Conservation (phyloP, 2,113 vertebrate genomes). For the Phrynocephalus versicolor region DNA sequence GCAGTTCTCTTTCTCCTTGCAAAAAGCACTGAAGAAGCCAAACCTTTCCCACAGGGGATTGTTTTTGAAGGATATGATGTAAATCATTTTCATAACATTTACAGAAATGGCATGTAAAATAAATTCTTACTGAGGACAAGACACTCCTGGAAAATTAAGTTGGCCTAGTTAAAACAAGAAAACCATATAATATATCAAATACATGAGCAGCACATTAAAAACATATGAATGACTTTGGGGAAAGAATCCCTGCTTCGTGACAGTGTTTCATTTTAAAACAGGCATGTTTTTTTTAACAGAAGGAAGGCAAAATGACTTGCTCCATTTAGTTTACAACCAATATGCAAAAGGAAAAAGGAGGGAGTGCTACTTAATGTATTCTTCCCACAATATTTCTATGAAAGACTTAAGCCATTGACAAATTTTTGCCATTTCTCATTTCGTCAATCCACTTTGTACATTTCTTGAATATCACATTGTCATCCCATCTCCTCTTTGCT, state of each 20-base stretch:
- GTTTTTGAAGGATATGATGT: conserved; percentile 50
- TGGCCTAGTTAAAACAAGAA: conserved; percentile 43
- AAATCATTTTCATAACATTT: conserved; percentile 51
- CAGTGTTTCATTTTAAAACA: conserved; percentile 19
- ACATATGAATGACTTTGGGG: conserved; percentile 25
- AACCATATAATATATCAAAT: conserved; percentile 51
- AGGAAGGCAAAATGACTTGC: background rate
- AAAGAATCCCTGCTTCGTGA: conserved; percentile 38
- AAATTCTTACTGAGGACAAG: background rate
- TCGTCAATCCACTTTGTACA: conserved; percentile 96
- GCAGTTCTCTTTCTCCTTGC: too few species aligned
- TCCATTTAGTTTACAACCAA: conserved; percentile 46
- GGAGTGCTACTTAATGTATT: conserved; percentile 92
- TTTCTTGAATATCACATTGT: conserved; percentile 98
- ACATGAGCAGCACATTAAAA: conserved; percentile 12
- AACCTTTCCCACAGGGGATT: too few species aligned
- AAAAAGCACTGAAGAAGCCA: too few species aligned
- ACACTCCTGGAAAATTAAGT: conserved; percentile 31
- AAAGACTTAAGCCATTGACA: conserved; percentile 91
- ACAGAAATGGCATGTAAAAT: conserved; percentile 23
- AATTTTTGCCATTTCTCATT: conserved; percentile 95
- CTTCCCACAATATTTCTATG: conserved; percentile 96
- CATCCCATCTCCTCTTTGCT: conserved; percentile 98
- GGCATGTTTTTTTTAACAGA: conserved; percentile 9
- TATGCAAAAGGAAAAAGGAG: conserved; percentile 32